These are phyloP conservation scores for Leucopsar rothschildi DNA, from an alignment of 2,113 vertebrate genomes.

Conservation along the genomic window DNA sequence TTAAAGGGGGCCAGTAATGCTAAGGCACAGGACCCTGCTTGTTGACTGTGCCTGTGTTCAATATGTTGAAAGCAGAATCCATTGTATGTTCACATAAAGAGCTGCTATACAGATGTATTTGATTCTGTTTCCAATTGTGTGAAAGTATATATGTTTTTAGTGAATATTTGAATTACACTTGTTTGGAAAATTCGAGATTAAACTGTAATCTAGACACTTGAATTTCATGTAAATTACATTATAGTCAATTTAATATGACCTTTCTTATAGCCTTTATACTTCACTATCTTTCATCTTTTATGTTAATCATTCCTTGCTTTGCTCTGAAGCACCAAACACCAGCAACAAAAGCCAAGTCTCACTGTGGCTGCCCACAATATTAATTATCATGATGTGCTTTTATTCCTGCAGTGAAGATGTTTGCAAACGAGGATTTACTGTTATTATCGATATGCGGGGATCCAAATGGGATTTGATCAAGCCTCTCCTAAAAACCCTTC, in stretches of 20 bases:
- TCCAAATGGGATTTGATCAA: conserved; percentile 99
- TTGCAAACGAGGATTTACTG: conserved; percentile 96
- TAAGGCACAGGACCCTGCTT: background rate
- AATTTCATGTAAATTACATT: background rate
- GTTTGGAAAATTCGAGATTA: background rate
- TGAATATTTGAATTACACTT: background rate
- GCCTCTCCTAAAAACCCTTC: conserved; percentile 95
- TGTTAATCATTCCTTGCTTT: background rate
- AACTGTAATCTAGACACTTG: background rate
- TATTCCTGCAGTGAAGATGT: conserved; percentile 89
- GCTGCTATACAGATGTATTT: background rate
- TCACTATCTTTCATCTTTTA: background rate
- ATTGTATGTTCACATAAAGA: background rate
- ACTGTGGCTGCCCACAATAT: background rate
- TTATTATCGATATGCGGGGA: conserved; percentile 98
- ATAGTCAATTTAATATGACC: background rate
- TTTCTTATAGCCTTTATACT: background rate
- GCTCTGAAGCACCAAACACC: background rate
- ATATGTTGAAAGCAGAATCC: background rate
- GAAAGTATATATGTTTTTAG: background rate
- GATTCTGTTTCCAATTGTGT: background rate
- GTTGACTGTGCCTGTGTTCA: background rate
- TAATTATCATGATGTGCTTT: conserved; percentile 36
- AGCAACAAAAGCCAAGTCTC: background rate
- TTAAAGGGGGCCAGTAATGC: background rate